These are phyloP conservation scores for Tetramorium parvispinum DNA, from an alignment of 1,140 invertebrate species.

Conservation along the genomic window DNA sequence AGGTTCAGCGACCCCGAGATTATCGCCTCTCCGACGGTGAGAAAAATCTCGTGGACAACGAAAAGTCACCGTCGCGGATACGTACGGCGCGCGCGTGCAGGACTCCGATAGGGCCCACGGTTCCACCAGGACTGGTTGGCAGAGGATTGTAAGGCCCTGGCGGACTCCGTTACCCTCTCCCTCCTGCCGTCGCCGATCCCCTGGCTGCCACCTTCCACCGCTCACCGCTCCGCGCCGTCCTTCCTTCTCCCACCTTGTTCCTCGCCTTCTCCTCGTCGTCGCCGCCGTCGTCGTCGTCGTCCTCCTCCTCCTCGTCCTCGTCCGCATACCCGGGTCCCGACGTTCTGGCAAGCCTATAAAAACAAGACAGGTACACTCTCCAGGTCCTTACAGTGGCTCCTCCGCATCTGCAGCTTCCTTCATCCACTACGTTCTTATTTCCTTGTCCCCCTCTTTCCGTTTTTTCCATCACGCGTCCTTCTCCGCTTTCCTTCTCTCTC, in stretches of 20 bases:
- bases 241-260: constrained; percentile 71
- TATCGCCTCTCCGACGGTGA: constrained; percentile 29
- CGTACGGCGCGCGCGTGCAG: constrained; percentile 55
- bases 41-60: constrained; percentile 64
- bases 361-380: constrained; percentile 86
- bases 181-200: constrained; percentile 67
- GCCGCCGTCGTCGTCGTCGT: constrained; percentile 30
- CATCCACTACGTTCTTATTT: constrained; percentile 64
- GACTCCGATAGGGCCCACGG: constrained; percentile 78
- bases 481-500: constrained; percentile 60
- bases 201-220: constrained; percentile 51
- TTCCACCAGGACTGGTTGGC: constrained; percentile 82
- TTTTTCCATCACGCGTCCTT: constrained; percentile 61
- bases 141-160: constrained; percentile 77
- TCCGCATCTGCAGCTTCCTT: constrained; percentile 79
- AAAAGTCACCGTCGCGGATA: constrained; percentile 56
- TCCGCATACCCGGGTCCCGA: constrained; percentile 73
- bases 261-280: constrained; percentile 68
- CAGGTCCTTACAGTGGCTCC: constrained; percentile 84
- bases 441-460: constrained; percentile 57
- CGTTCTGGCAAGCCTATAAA: constrained; percentile 84
- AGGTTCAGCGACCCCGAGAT: constrained; percentile 61
- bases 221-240: constrained; percentile 60
- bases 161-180: constrained; percentile 78
- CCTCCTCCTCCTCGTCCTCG: constrained; percentile 43